Base-by-base conservation (phyloP, 2,888 invertebrate species). In the Clunio marinus region DNA sequence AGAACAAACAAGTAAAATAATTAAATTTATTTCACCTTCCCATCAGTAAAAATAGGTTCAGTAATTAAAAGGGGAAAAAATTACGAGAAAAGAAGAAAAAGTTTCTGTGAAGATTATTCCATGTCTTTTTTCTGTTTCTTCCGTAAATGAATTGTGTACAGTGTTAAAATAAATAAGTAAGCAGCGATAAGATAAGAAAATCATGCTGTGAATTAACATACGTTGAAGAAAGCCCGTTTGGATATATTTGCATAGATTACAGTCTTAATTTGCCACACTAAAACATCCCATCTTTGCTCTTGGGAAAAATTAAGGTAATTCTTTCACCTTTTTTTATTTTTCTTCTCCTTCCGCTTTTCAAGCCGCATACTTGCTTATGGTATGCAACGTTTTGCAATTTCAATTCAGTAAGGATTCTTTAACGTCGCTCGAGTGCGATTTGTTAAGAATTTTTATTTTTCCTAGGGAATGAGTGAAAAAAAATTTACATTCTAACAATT, bases 161-260 rank as follows among this genome's bases (percentile, higher is more conserved):
- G 51, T 51, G 51, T 20, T 51, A 51, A 51, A 41, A 22, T n/a
- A n/a, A n/a, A n/a, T n/a, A n/a, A n/a, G n/a, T n/a, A 3, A 13
- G 13, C 5, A 51, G 22, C n/a, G 51, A 51, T 51, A 51, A 51
- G 51, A 51, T 51, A 51, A 51, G 51, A 32, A 51, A 51, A 7
- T 17, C 32, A 32, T 20, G 51, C 51, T 22, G 2, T 13, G 41
- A n/a, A n/a, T n/a, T n/a, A n/a, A 10, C 7, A n/a, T 15, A 51
- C 5, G 51, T 5, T n/a, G 51, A 17, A 51, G 51, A 51, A 51
- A 51, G 10, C 22, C 2, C 22, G 7, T 15, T 51, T n/a, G 51
- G 51, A 51, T 51, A 51, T 59, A 59, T 62, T 65, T 65, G 46
- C 63, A 65, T 65, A 62, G 62, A 62, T 41, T 41, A 62, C 32